Percentiles rank a stretch among this genome's conserved stretches.
phyloP scores from a whole-genome alignment of 2,113 vertebrate genomes.

The Amphiprion ocellaris region DNA sequence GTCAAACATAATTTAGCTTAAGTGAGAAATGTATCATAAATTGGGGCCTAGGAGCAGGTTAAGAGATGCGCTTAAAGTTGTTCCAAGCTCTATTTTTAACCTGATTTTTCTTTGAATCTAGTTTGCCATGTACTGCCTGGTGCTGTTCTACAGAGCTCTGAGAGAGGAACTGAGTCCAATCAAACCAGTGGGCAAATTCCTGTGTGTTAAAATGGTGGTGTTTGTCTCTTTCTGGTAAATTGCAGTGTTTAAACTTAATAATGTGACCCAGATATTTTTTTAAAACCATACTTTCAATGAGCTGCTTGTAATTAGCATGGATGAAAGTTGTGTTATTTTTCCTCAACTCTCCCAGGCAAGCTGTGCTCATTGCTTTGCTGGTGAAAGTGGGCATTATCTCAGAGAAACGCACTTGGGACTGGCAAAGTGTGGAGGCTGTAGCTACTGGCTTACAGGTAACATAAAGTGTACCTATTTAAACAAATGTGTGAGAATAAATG shows the following conservation, averaged over 20 bases:
- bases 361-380: slow-evolving; percentile 94
- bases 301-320: background rate
- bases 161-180: slow-evolving; percentile 95
- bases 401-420: slow-evolving; percentile 93
- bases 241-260: background rate
- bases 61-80: background rate
- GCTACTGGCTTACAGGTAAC: slow-evolving; percentile 96
- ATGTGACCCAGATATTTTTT: background rate
- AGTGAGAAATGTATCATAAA: background rate
- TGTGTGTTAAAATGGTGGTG: slow-evolving; percentile 98
- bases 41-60: background rate
- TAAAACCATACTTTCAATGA: background rate
- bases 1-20: background rate
- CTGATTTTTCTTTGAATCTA: slow-evolving; percentile 64
- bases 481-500: background rate
- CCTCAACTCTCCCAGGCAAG: slow-evolving; percentile 87
- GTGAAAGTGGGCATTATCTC: slow-evolving; percentile 97
- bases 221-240: slow-evolving; percentile 99
- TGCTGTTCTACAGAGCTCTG: slow-evolving; percentile 96
- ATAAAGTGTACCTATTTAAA: background rate
- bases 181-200: slow-evolving; percentile 96
- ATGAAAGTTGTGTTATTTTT: background rate
- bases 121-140: slow-evolving; percentile 99
- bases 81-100: background rate
- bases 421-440: slow-evolving; percentile 95